Evolutionary conservation across 2,888 invertebrate genomes (phyloP), one percentile per base, ranked within the genome.

Genomic region (Pseudococcus viburni): DNA sequence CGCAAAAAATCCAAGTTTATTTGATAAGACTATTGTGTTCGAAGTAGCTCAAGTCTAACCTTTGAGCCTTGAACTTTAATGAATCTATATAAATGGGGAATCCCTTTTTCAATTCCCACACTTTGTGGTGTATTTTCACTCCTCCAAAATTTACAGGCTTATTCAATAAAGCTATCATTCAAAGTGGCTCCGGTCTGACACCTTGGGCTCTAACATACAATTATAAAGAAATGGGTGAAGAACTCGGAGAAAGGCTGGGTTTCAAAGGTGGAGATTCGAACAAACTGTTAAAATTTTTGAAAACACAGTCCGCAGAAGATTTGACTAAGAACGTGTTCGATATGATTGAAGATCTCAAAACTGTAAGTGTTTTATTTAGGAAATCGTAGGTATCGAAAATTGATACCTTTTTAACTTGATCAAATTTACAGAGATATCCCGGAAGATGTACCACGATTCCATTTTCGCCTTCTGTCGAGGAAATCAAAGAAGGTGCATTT

Each of bases 401-500:
- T 4, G 4, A 51, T 17, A 51, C 11, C 1, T 51, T 51, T 17
- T 15, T 46, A 12, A 17, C 12, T 59, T 19, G 5, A 19, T 84
- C 26, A 33, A 33, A 1, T 2, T 33, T 84, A 8, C 26, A 84
- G 84, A 46, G 33, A 22, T 84, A 46, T 80, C 87, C 87, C 8
- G 80, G 80, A 22, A 88, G 73, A 88, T 51, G 55, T n/a, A 26
- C 48, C 0, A 22, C 77, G 12, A 15, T 90, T 89, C 89, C 89
- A 33, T 86, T 86, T 86, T 8, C 64, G 26, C 90, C 90, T 39
- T 85, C 89, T 48, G 33, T 89, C 42, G 90, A 90, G 86, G 86
- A 55, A n/a, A 80, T 86, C 11, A 88, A 84, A 88, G 83, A 89
- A 12, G 85, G 77, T 0, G 87, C 87, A 11, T 96, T 96, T 91